Percentiles rank a stretch among this genome's conserved stretches.
Evolutionary conservation across 2,888 invertebrate species (phyloP).

Genomic region (Meganola albula): DNA sequence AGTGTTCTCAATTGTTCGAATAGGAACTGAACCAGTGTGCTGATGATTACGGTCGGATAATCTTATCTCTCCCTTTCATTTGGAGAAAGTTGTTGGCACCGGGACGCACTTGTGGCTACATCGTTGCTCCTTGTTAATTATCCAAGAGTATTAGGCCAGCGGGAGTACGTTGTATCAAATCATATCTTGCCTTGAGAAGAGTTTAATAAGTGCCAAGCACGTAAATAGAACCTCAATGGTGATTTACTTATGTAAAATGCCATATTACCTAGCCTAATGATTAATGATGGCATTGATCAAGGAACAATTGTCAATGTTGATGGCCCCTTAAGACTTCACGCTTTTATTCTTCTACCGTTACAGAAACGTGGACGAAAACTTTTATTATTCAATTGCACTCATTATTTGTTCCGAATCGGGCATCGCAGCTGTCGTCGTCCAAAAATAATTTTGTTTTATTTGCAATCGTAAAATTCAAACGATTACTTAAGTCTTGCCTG

Average conservation of each 20-base stretch:
- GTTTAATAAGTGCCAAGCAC: too few species aligned
- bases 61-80: conserved; percentile 54
- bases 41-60: conserved; percentile 60
- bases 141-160: too few species aligned
- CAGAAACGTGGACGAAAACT: conserved; percentile 9
- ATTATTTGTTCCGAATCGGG: conserved; percentile 18
- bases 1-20: conserved; percentile 44
- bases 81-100: conserved; percentile 56
- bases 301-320: too few species aligned
- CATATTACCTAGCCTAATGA: too few species aligned
- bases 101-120: too few species aligned
- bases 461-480: conserved; percentile 19
- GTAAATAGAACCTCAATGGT: too few species aligned
- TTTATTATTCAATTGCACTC: conserved; percentile 16
- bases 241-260: too few species aligned
- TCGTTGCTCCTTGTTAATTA: too few species aligned
- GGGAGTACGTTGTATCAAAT: too few species aligned
- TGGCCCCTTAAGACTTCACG: too few species aligned
- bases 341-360: conserved; percentile 5
- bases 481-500: conserved; percentile 11
- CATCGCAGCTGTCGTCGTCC: conserved; percentile 17
- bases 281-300: too few species aligned
- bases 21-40: conserved; percentile 55
- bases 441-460: conserved; percentile 22
- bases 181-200: too few species aligned